Base-by-base conservation (phyloP, 2,888 invertebrate genomes). In the Mythimna albipuncta region DNA sequence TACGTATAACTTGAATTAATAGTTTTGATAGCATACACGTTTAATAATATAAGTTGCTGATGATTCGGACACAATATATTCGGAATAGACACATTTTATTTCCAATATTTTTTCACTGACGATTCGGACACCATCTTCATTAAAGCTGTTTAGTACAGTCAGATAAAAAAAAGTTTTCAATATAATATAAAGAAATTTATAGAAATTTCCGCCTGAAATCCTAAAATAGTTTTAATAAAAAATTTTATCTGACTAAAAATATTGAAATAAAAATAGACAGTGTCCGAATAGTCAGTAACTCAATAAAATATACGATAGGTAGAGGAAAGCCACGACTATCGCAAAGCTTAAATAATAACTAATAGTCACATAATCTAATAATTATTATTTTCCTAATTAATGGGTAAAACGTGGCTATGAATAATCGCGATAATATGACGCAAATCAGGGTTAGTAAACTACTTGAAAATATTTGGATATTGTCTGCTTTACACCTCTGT, bases 381-480 rank as follows among this genome's bases (percentile, higher is more conserved):
- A 69, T 66, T 41, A 64, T 65, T 68, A 64, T 65, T 68, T 61
- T 57, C 63, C 26, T 63, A 47, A 69, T 66, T 41, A 64, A 72
- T 72, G 21, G 58, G 65, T 55, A 26, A 64, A 68, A 72, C 78
- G 52, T 81, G 72, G 62, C 44, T 65, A 19, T 58, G 54, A 10
- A 65, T 72, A 58, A 72, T 63, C 35, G 32, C n/a, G n/a, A 32
- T 32, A 66, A 44, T 50, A 66, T 59, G 81, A 55, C 35, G 41
- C 47, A 57, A 75, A 70, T 26, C 41, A 63, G 54, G 66, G 35
- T 64, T 55, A 68, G 38, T 13, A 44, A 52, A 71, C 13, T 41
- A 38, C 47, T 47, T 38, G 64, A 72, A 76, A 79, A 76, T 79
- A 59, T 72, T 76, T 79, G 26, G 32, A 67, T 74, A 61, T 54